These are phyloP conservation scores for Neogobius melanostomus DNA, from an alignment of 2,113 vertebrate genomes.

Conservation along the genomic window DNA sequence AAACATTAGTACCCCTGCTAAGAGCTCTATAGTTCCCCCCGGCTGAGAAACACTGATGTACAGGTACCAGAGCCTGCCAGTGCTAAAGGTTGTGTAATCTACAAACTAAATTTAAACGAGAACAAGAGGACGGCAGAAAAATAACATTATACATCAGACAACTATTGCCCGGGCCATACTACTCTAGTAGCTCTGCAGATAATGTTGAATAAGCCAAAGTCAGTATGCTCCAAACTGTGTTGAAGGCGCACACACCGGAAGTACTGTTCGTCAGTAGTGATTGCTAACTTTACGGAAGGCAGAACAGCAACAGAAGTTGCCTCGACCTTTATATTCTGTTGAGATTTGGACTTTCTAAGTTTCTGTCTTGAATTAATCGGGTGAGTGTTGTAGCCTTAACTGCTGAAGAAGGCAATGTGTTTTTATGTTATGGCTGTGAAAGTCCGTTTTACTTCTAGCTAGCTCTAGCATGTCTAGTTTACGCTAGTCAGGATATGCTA, in stretches of 20 bases:
- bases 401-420: background rate
- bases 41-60: too few species aligned
- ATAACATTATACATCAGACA: too few species aligned
- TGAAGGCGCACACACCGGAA: conserved; percentile 31
- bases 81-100: too few species aligned
- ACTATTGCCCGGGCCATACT: too few species aligned
- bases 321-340: background rate
- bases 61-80: too few species aligned
- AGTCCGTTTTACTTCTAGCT: conserved; percentile 30
- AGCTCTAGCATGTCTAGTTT: conserved; percentile 17
- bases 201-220: background rate
- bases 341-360: background rate
- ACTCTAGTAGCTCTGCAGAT: background rate
- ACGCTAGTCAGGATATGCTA: conserved; percentile 12
- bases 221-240: too few species aligned
- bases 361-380: conserved; percentile 10
- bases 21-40: too few species aligned
- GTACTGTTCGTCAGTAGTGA: background rate
- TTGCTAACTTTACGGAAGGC: conserved; percentile 5
- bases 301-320: conserved; percentile 28
- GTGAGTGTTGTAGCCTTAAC: conserved; percentile 42
- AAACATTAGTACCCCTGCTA: too few species aligned
- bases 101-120: too few species aligned
- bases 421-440: background rate
- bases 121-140: too few species aligned